Evolutionary conservation across 2,797 vertebrate species (phyloP).

Genomic region (Thalassophryne amazonica): DNA sequence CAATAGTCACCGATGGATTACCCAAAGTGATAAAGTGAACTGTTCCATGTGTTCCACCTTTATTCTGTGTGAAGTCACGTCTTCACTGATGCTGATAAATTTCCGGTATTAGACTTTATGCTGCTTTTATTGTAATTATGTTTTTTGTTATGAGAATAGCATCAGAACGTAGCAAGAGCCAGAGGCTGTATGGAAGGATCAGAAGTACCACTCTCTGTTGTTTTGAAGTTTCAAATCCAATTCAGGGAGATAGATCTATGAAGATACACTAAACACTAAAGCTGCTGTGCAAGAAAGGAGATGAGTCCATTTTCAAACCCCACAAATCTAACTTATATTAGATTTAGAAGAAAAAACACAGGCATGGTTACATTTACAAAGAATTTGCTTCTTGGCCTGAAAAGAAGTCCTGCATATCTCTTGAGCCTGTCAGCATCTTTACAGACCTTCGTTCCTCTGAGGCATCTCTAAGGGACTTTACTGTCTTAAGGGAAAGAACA

Average conservation of each 20-base stretch:
- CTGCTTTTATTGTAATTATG: slow-evolving; percentile 38
- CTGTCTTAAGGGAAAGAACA: slow-evolving; percentile 24
- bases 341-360: slow-evolving; percentile 41
- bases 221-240: slow-evolving; percentile 63
- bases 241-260: slow-evolving; percentile 59
- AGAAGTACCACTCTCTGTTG: slow-evolving; percentile 52
- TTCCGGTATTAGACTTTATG: slow-evolving; percentile 51
- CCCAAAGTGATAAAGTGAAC: slow-evolving; percentile 4
- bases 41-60: slow-evolving; percentile 18
- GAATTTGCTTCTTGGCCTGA: slow-evolving; percentile 48
- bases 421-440: slow-evolving; percentile 37
- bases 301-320: slow-evolving; percentile 45
- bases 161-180: slow-evolving; percentile 30
- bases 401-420: slow-evolving; percentile 57
- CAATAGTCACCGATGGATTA: slow-evolving; percentile 5
- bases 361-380: slow-evolving; percentile 30
- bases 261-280: slow-evolving; percentile 61
- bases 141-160: slow-evolving; percentile 44
- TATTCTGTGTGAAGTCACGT: slow-evolving; percentile 41
- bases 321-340: slow-evolving; percentile 77
- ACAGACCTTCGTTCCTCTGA: slow-evolving; percentile 31
- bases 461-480: slow-evolving; percentile 25
- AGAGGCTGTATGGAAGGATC: slow-evolving; percentile 63
- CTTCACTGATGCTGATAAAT: slow-evolving; percentile 26
- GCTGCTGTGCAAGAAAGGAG: slow-evolving; percentile 35